These are phyloP conservation scores for Python bivittatus DNA, from an alignment of 2,113 vertebrate species.

Conservation along the genomic window DNA sequence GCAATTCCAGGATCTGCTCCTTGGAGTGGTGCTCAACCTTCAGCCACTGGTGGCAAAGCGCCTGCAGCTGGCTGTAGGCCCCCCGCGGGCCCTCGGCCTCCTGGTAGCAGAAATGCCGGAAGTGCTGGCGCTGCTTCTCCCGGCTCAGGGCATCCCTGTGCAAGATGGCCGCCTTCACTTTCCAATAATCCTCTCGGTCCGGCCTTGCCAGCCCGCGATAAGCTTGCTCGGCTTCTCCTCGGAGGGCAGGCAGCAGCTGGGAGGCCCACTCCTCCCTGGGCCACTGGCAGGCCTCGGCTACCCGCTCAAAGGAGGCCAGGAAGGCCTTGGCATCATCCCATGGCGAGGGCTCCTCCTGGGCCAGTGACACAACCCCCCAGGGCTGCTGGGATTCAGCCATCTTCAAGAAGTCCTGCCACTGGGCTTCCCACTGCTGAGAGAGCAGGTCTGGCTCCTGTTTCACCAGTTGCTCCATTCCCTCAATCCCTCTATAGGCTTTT, in stretches of 20 bases:
- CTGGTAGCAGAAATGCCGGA: slow-evolving; percentile 14
- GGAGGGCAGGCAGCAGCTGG: slow-evolving; percentile 9
- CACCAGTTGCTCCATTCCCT: not conserved
- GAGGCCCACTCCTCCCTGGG: not conserved
- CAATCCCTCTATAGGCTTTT: not conserved
- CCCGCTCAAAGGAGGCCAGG: slow-evolving; percentile 15
- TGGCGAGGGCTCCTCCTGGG: not conserved
- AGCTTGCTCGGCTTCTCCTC: not conserved
- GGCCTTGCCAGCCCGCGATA: not conserved
- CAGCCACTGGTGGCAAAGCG: slow-evolving; percentile 10
- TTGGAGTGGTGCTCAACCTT: not conserved
- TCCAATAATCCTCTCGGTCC: slow-evolving; percentile 18
- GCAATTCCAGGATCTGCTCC: slow-evolving; percentile 17
- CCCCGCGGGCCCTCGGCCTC: not conserved
- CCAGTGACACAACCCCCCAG: not conserved
- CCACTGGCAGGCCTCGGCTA: slow-evolving; percentile 4
- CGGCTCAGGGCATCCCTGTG: not conserved
- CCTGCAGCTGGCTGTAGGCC: not conserved
- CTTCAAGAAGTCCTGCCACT: slow-evolving; percentile 24
- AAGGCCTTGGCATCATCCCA: slow-evolving; percentile 8
- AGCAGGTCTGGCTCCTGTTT: not conserved
- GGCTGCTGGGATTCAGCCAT: not conserved
- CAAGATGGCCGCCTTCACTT: slow-evolving; percentile 18
- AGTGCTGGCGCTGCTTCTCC: slow-evolving; percentile 8
- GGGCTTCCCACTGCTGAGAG: slow-evolving; percentile 9